Evolutionary conservation across 1,140 invertebrate genomes (phyloP).

Genomic region (Euborellia annulipes): DNA sequence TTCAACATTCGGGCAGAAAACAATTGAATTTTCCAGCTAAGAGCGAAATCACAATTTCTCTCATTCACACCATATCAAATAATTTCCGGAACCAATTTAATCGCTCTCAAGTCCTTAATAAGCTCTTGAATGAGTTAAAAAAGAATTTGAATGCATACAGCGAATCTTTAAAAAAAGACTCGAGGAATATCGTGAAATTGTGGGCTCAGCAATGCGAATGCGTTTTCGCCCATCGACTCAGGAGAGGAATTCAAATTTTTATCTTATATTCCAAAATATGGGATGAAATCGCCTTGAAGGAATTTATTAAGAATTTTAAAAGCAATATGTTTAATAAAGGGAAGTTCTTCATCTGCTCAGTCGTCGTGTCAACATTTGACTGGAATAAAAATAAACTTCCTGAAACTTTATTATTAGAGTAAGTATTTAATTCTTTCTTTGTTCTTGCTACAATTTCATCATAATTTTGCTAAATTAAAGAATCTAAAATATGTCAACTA

Average conservation of each 20-base stretch:
- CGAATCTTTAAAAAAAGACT: slow-evolving; percentile 23
- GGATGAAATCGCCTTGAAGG: slow-evolving; percentile 37
- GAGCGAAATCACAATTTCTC: too few species aligned
- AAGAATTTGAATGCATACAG: too few species aligned
- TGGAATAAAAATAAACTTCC: slow-evolving; percentile 37
- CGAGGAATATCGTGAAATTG: slow-evolving; percentile 28
- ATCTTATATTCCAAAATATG: slow-evolving; percentile 42
- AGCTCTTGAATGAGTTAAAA: too few species aligned
- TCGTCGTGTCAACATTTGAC: slow-evolving; percentile 29
- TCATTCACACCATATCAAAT: too few species aligned
- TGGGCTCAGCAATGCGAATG: slow-evolving; percentile 45
- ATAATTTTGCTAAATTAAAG: too few species aligned
- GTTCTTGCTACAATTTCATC: too few species aligned
- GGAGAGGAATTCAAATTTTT: slow-evolving; percentile 41
- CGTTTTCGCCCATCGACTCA: slow-evolving; percentile 39
- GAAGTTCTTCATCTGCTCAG: slow-evolving; percentile 29
- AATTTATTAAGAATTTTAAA: slow-evolving; percentile 34
- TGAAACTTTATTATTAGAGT: slow-evolving; percentile 33
- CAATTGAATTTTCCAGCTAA: too few species aligned
- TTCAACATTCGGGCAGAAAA: too few species aligned
- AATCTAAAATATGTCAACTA: too few species aligned
- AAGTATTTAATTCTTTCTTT: slow-evolving; percentile 9
- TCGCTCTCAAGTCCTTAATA: too few species aligned
- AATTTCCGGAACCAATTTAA: too few species aligned
- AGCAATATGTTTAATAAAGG: slow-evolving; percentile 24